A percentile compares a stretch with the other conserved stretches of the same genome.
Evolutionary conservation across 2,113 vertebrate species (phyloP).

Genomic region (Pao palembangensis): DNA sequence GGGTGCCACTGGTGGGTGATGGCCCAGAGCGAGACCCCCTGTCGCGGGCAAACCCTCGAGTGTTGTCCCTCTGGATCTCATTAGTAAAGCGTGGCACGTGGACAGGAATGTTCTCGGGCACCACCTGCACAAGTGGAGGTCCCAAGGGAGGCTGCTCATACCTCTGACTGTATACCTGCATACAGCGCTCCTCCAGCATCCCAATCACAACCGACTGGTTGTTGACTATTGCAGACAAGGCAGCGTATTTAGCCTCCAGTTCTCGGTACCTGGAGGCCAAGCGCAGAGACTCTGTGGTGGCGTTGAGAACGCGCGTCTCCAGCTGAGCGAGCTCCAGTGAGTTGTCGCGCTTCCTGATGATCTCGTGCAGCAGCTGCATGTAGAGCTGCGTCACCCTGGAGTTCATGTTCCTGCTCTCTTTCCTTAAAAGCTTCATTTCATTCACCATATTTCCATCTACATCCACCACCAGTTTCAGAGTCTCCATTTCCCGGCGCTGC

Average conservation of each 20-base stretch:
- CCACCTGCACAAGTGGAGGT: conserved; percentile 92
- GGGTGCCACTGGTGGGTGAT: conserved; percentile 69
- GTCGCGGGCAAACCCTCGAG: conserved; percentile 74
- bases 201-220: conserved; percentile 92
- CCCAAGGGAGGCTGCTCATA: conserved; percentile 73
- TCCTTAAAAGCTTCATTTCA: conserved; percentile 93
- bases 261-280: conserved; percentile 89
- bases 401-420: conserved; percentile 99
- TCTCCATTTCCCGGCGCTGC: conserved; percentile 91
- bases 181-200: conserved; percentile 86
- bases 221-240: conserved; percentile 88
- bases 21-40: conserved; percentile 77
- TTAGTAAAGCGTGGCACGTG: conserved; percentile 84
- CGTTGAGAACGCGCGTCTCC: conserved; percentile 92
- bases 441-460: conserved; percentile 96
- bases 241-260: conserved; percentile 84
- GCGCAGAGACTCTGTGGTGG: conserved; percentile 87
- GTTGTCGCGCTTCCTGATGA: conserved; percentile 95
- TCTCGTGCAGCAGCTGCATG: conserved; percentile 97
- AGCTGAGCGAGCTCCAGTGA: conserved; percentile 92
- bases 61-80: conserved; percentile 88
- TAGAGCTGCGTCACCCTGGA: conserved; percentile 97
- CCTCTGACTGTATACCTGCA: conserved; percentile 82
- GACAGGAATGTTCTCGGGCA: conserved; percentile 90
- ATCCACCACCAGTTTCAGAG: conserved; percentile 89